A percentile compares a stretch with the other conserved stretches of the same genome.
Evolutionary conservation across 2,113 vertebrate species (phyloP).

Genomic region (Pseudopodoces humilis): DNA sequence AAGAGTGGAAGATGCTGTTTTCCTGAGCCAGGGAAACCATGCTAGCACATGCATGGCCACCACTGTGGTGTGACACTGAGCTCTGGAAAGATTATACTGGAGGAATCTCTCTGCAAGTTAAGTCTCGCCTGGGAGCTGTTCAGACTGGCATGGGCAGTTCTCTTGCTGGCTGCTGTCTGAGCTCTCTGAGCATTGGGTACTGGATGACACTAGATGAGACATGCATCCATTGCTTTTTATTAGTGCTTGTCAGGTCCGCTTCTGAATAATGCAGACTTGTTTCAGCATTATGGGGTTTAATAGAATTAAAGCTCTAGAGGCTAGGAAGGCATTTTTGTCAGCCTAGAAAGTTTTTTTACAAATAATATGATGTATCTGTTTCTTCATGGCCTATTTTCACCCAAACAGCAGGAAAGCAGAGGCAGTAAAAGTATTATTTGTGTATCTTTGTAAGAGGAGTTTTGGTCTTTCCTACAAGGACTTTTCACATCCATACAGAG

Average conservation of each 20-base stretch:
- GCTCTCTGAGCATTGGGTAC: background rate
- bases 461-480: background rate
- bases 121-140: background rate
- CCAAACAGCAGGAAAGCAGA: background rate
- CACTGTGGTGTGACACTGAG: rapidly evolving
- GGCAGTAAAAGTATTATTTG: background rate
- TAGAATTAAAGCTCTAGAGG: background rate
- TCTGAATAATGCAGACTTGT: background rate
- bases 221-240: background rate
- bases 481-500: background rate
- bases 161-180: background rate
- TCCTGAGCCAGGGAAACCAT: background rate
- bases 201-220: background rate
- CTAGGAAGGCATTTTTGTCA: background rate
- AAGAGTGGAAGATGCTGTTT: background rate
- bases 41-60: background rate
- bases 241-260: background rate
- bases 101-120: background rate
- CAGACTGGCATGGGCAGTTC: background rate
- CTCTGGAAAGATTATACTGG: background rate
- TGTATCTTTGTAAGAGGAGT: background rate
- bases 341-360: background rate
- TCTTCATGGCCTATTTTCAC: background rate
- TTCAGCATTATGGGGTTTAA: background rate
- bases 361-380: background rate